Conservation (phyloP, 2,797 vertebrate species). For the Moxostoma hubbsi region DNA sequence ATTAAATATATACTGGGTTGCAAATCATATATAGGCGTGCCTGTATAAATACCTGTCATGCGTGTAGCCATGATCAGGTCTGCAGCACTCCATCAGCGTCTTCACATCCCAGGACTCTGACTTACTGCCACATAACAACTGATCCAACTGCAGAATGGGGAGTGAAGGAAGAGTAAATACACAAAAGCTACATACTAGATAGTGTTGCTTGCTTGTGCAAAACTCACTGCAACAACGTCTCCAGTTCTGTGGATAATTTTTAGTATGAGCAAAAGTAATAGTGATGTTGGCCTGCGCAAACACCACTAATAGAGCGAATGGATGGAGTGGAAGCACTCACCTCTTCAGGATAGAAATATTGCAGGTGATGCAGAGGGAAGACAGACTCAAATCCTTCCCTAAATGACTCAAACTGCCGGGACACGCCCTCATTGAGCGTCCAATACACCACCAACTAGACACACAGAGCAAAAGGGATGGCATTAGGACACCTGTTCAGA, state of each 20-base stretch:
- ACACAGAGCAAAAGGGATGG: neutral
- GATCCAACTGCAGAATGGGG: slow-evolving; percentile 81
- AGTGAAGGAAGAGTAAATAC: neutral
- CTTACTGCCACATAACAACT: slow-evolving; percentile 96
- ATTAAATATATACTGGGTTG: neutral
- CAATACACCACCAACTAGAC: slow-evolving; percentile 96
- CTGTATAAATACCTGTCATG: slow-evolving; percentile 87
- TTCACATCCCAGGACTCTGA: slow-evolving; percentile 99
- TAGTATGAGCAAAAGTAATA: no score
- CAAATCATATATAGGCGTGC: no score
- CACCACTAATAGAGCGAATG: neutral
- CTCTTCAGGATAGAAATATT: slow-evolving; percentile 99
- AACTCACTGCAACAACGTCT: neutral
- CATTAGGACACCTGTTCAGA: neutral
- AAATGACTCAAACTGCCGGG: slow-evolving; percentile 97
- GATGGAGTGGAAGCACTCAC: slow-evolving; percentile 67
- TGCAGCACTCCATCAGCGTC: slow-evolving; percentile 98
- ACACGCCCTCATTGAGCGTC: slow-evolving; percentile 98
- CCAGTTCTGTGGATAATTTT: neutral
- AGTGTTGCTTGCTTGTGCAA: neutral
- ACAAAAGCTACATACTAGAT: neutral
- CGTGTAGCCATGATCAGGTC: slow-evolving; percentile 98
- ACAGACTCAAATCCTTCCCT: slow-evolving; percentile 99
- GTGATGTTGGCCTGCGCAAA: no score
- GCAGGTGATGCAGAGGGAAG: slow-evolving; percentile 96